Percentiles rank a stretch among this genome's conserved stretches.
phyloP scores from a whole-genome alignment of 2,888 invertebrate species.

The Bellardia pandia region DNA sequence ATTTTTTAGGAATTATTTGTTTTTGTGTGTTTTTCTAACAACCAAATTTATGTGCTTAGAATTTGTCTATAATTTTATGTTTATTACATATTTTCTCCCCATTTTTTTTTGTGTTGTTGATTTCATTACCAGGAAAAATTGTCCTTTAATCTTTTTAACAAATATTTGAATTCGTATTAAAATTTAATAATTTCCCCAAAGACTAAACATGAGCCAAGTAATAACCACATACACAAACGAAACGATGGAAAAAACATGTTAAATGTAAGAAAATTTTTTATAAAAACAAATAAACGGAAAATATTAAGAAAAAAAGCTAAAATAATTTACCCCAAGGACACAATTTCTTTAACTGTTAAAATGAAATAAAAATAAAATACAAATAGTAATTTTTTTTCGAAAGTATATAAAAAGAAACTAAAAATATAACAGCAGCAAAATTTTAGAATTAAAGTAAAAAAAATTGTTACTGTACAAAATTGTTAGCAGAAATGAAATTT shows the following conservation, averaged over 20 bases:
- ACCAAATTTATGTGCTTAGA: slow-evolving; percentile 12
- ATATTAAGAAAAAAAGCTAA: slow-evolving; percentile 62
- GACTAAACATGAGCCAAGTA: slow-evolving; percentile 62
- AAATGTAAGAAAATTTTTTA: slow-evolving; percentile 39
- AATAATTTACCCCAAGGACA: slow-evolving; percentile 74
- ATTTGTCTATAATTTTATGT: slow-evolving; percentile 10
- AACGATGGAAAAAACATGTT: not conserved
- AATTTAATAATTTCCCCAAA: slow-evolving; percentile 71
- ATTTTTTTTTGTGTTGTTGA: not conserved
- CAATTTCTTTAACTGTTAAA: slow-evolving; percentile 68
- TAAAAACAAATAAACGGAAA: slow-evolving; percentile 41
- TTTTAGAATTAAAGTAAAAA: slow-evolving; percentile 33
- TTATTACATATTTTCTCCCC: slow-evolving; percentile 1
- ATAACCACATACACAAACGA: slow-evolving; percentile 46
- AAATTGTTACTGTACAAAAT: not conserved
- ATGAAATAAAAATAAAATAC: slow-evolving; percentile 33
- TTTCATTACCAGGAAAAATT: slow-evolving; percentile 3
- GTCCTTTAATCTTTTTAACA: slow-evolving; percentile 51
- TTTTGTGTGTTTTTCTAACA: not conserved
- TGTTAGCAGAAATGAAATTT: not conserved
- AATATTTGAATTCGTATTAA: slow-evolving; percentile 56
- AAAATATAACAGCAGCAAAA: not conserved
- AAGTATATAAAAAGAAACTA: not conserved
- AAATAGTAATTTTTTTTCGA: not conserved
- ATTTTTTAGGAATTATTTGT: not conserved